Evolutionary conservation across 2,888 invertebrate genomes (phyloP).

Genomic region (Orthosia gothica): DNA sequence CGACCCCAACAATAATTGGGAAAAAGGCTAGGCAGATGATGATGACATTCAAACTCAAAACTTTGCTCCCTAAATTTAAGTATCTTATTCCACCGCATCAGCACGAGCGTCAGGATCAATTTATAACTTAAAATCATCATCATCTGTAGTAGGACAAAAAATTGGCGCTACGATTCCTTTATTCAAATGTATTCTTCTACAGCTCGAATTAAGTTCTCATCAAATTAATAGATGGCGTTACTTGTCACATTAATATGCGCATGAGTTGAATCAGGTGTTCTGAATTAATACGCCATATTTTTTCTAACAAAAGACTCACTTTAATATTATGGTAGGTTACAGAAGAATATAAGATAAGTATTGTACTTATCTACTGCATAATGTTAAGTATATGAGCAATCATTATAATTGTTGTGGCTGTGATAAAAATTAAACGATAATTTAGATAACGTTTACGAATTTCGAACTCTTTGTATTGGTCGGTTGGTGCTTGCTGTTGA

Average conservation of each 20-base stretch:
- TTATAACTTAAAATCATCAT: neutral
- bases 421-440: slow-evolving; percentile 7
- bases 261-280: slow-evolving; percentile 41
- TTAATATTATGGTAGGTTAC: neutral
- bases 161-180: neutral
- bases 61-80: no score
- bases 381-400: neutral
- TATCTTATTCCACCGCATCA: neutral
- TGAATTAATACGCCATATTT: slow-evolving; percentile 22
- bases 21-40: no score
- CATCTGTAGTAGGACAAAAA: neutral
- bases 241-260: slow-evolving; percentile 54
- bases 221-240: slow-evolving; percentile 69
- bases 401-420: neutral
- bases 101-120: neutral
- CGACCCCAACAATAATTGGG: no score
- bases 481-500: neutral
- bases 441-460: slow-evolving; percentile 23
- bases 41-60: no score
- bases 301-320: neutral
- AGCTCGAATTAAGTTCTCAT: slow-evolving; percentile 61
- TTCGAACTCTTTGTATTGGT: slow-evolving; percentile 1
- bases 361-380: neutral
- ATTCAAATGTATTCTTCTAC: slow-evolving; percentile 17
- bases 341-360: neutral